Conservation (phyloP, 2,797 vertebrate species). For the Champsocephalus gunnari region DNA sequence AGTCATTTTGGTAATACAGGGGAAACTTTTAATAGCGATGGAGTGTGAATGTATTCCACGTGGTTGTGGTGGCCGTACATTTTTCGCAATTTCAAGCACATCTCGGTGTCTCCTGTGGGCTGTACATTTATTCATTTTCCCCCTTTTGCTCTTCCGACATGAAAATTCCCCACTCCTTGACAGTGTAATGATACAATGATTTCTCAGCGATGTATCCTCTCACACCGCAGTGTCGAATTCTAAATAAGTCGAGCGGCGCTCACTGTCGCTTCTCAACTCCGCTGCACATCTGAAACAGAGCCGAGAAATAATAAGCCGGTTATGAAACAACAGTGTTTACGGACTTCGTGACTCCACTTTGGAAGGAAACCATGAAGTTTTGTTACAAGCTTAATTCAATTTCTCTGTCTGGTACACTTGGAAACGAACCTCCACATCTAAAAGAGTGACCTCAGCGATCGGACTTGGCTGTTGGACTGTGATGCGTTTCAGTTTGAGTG, state of each 20-base stretch:
- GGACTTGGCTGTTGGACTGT: constrained; percentile 42
- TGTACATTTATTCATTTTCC: constrained; percentile 20
- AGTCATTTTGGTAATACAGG: constrained; percentile 51
- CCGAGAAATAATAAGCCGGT: constrained; percentile 34
- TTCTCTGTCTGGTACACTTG: constrained; percentile 59
- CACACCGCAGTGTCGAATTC: constrained; percentile 38
- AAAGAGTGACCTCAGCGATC: constrained; percentile 48
- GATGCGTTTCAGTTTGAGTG: constrained; percentile 53
- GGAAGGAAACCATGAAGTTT: constrained; percentile 46
- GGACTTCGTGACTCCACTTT: constrained; percentile 46
- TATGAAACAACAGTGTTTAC: constrained; percentile 52
- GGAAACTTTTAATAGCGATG: constrained; percentile 69
- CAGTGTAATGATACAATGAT: constrained; percentile 60
- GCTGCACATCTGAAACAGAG: constrained; percentile 32
- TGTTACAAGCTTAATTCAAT: constrained; percentile 56
- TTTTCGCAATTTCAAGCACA: constrained; percentile 37
- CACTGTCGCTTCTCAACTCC: constrained; percentile 12
- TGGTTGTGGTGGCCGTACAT: constrained; percentile 13
- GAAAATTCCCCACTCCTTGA: constrained; percentile 50
- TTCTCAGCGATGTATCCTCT: constrained; percentile 46
- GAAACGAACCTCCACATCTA: constrained; percentile 33
- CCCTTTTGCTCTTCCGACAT: constrained; percentile 21
- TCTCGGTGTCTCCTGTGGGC: constrained; percentile 20
- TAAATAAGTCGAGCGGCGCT: constrained; percentile 28
- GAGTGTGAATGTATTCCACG: constrained; percentile 37